These are phyloP conservation scores for Lampris megalopsis DNA, from an alignment of 2,113 vertebrate genomes.

Conservation along the genomic window DNA sequence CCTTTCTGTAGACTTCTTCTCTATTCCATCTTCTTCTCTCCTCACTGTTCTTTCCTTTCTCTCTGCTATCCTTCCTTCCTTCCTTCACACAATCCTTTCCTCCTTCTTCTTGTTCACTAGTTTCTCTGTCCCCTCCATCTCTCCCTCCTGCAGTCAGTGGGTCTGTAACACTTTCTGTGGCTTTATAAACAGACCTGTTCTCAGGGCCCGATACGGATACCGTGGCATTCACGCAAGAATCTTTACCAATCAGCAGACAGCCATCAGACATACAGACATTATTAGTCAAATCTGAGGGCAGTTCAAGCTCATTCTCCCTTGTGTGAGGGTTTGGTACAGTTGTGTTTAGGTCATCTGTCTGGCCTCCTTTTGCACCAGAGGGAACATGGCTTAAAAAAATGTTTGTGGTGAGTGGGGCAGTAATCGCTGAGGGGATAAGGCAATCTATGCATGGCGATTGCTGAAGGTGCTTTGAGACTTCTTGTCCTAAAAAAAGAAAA, in stretches of 20 bases:
- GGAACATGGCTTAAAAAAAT: background rate
- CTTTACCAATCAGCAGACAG: conserved; percentile 27
- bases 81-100: background rate
- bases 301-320: background rate
- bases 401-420: background rate
- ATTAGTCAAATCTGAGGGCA: conserved; percentile 40
- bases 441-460: background rate
- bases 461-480: background rate
- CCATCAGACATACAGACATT: conserved; percentile 33
- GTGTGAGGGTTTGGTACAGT: background rate
- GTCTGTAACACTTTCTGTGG: conserved; percentile 29
- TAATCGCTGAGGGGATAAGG: background rate
- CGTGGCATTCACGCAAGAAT: conserved; percentile 43
- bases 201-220: conserved; percentile 39
- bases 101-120: background rate
- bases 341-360: background rate
- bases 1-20: conserved; percentile 16
- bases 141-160: conserved; percentile 38
- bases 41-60: background rate
- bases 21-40: background rate
- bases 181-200: conserved; percentile 46
- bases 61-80: background rate
- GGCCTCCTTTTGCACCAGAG: background rate
- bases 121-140: background rate
- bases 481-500: conserved; percentile 43